These are phyloP conservation scores for Drosophila persimilis DNA, from an alignment of 1,140 invertebrate species.

Conservation along the genomic window DNA sequence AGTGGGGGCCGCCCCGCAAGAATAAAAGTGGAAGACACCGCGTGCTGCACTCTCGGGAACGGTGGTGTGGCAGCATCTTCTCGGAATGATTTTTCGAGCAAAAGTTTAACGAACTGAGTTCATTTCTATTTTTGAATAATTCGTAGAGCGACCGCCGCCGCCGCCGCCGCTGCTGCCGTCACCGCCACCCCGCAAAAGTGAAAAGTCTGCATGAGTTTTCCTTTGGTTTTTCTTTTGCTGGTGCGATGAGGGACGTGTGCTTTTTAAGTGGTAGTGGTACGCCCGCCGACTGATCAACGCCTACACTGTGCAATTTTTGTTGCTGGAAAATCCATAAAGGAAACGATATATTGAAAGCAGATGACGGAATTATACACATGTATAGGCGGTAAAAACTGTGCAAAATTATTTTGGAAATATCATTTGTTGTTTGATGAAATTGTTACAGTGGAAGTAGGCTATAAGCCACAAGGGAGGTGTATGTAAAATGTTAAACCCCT, in stretches of 20 bases:
- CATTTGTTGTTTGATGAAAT: neutral
- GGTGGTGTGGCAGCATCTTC: conserved; percentile 22
- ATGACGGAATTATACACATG: conserved; percentile 28
- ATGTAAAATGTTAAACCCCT: no score
- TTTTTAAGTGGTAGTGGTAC: conserved; percentile 49
- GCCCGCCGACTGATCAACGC: conserved; percentile 53
- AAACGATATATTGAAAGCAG: conserved; percentile 52
- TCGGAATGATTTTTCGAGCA: conserved; percentile 68
- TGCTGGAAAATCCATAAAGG: conserved; percentile 54
- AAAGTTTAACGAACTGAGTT: conserved; percentile 83
- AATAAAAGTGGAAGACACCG: conserved; percentile 44
- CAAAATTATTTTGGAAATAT: conserved; percentile 28
- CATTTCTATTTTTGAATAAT: conserved; percentile 83
- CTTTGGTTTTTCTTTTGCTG: conserved; percentile 23
- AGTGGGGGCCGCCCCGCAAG: conserved; percentile 25
- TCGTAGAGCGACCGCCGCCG: conserved; percentile 55
- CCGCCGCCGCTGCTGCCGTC: conserved; percentile 11
- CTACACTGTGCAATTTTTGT: conserved; percentile 75
- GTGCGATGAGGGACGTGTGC: conserved; percentile 57
- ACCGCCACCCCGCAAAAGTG: conserved; percentile 49
- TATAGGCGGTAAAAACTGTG: conserved; percentile 22
- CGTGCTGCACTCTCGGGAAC: conserved; percentile 36
- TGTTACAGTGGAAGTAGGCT: conserved; percentile 2
- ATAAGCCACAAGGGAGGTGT: neutral
- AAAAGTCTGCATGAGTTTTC: conserved; percentile 75